A percentile compares a stretch with the other conserved stretches of the same genome.
These are phyloP conservation scores for Calidris pygmaea DNA, from an alignment of 2,113 vertebrate species.

Conservation along the genomic window DNA sequence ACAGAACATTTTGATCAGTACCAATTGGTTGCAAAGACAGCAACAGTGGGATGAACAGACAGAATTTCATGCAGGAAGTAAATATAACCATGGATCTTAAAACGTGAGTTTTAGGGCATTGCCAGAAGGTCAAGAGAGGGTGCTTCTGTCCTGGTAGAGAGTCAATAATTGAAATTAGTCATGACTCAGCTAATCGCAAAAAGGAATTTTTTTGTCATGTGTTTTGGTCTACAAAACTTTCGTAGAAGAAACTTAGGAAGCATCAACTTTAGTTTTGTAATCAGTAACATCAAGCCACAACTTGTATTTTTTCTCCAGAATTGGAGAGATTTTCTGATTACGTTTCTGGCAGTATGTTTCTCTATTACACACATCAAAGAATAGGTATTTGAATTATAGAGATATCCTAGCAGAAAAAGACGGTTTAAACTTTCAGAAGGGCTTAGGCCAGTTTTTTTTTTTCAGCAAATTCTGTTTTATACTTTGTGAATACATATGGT, in stretches of 20 bases:
- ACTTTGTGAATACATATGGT: neutral
- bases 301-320: neutral
- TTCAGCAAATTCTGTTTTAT: neutral
- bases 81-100: neutral
- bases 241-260: neutral
- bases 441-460: neutral
- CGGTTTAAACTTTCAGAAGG: neutral
- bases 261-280: neutral
- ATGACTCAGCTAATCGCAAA: neutral
- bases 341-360: neutral
- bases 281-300: neutral
- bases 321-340: neutral
- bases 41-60: neutral
- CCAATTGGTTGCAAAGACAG: neutral
- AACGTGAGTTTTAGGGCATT: neutral
- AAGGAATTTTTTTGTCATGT: neutral
- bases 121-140: neutral
- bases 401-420: neutral
- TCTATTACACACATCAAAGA: neutral
- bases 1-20: neutral
- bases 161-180: neutral
- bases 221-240: neutral
- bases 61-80: neutral
- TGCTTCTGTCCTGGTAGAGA: neutral
- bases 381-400: neutral